Evolutionary conservation across 37 sponge, comb jelly and placozoan genomes (phyloP).

Genomic region (Aphrocallistes beatrix): DNA sequence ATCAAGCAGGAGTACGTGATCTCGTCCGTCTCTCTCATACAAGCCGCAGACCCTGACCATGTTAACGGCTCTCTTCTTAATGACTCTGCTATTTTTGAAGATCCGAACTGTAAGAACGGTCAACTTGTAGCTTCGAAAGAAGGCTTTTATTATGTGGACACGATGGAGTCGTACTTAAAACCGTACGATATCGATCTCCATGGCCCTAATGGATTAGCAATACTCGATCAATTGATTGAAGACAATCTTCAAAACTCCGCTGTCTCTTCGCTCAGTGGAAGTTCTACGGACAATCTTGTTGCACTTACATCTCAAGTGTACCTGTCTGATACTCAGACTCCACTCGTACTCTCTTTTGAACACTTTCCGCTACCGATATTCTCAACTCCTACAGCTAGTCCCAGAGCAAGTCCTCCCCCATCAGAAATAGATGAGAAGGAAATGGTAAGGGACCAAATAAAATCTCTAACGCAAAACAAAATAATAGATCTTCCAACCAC

Average conservation of each 20-base stretch:
- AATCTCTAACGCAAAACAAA: no score
- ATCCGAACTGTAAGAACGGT: background rate
- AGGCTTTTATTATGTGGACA: background rate
- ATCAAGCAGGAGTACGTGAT: background rate
- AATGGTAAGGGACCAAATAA: background rate
- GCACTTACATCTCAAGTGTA: background rate
- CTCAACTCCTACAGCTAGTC: background rate
- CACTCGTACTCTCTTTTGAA: background rate
- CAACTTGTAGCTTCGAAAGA: background rate
- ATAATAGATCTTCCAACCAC: no score
- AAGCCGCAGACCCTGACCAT: background rate
- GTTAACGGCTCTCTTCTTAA: background rate
- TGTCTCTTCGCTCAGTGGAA: background rate
- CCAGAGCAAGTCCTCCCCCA: background rate
- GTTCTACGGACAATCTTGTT: background rate
- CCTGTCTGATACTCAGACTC: background rate
- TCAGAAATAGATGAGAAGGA: background rate
- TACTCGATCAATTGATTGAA: background rate
- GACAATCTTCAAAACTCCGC: background rate
- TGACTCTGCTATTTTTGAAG: background rate
- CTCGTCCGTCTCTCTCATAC: background rate
- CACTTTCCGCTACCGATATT: background rate
- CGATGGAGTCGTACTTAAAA: background rate
- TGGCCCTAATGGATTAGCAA: background rate
- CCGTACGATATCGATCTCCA: constrained; percentile 9